Evolutionary conservation across 64 coral and sea anemone species (phyloP), one percentile per base, ranked within the genome.

Genomic region (Porites lutea): DNA sequence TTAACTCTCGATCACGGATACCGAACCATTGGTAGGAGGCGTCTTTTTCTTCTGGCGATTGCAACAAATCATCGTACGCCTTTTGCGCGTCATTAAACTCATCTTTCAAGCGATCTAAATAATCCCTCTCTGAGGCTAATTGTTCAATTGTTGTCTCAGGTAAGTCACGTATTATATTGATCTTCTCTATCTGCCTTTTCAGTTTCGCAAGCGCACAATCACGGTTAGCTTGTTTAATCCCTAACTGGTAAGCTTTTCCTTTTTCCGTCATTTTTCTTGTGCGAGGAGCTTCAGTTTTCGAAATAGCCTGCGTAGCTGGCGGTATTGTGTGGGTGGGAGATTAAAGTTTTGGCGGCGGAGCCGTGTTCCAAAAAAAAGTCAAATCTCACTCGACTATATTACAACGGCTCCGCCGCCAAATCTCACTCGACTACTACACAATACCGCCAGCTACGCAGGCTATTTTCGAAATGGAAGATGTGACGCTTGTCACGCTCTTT

Each of bases 61-160:
- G 8, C 16, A 78, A 54, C 16, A 61, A 44, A 65, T 65, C 60
- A 0, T 82, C n/a, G 54, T 82, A 43, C 51, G n/a, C 79, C 53
- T 59, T 60, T 18, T 23, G 46, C 0, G 79, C 14, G 8, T 20
- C 18, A 48, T 83, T 83, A n/a, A 83, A 83, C 27, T 59, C 9
- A 9, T 83, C 55, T 83, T 83, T 83, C 63, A 83, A 83, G 4
- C 15, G 6, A 19, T 83, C 79, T 10, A 83, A 65, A 46, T 83
- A 18, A 18, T 46, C 13, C 15, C 79, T 61, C 63, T 63, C 79
- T 43, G 16, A 2, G 4, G 19, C 77, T 37, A 59, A 67, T 83
- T 67, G 21, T 83, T 65, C 79, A 44, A 67, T 48, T 61, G 58
- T 83, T 64, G 44, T 63, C 55, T 61, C 8, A 3, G 79, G 55